These are phyloP conservation scores for Alsophila aescularia DNA, from an alignment of 2,888 invertebrate species.

Conservation along the genomic window DNA sequence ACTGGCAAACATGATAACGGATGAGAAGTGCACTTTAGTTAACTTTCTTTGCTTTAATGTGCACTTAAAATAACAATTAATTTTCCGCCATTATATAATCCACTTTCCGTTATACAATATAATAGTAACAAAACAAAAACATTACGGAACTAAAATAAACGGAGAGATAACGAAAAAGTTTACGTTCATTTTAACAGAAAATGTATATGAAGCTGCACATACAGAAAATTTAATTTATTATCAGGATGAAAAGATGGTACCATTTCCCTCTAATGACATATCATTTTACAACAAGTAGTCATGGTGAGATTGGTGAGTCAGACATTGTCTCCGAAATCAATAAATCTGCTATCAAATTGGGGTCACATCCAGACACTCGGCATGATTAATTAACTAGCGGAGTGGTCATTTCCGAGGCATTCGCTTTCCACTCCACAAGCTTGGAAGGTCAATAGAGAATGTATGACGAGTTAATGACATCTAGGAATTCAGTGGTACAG, in stretches of 20 bases:
- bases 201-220: background rate
- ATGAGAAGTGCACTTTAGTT: conserved; percentile 3
- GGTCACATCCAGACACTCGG: conserved; percentile 21
- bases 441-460: conserved; percentile 25
- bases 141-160: background rate
- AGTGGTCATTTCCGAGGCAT: conserved; percentile 31
- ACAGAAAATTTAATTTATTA: background rate
- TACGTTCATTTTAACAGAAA: background rate
- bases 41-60: background rate
- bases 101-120: background rate
- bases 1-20: conserved; percentile 6
- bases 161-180: background rate
- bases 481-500: too few relatives aligned
- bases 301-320: conserved; percentile 12
- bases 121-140: background rate
- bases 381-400: conserved; percentile 32
- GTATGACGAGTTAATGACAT: conserved; percentile 7
- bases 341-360: conserved; percentile 29
- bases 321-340: conserved; percentile 15
- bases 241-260: background rate
- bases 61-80: background rate
- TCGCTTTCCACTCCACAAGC: conserved; percentile 25
- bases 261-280: background rate
- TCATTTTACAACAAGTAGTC: background rate
- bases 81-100: background rate